Evolutionary conservation across 1,140 invertebrate genomes (phyloP).

Genomic region (Neodiprion lecontei): DNA sequence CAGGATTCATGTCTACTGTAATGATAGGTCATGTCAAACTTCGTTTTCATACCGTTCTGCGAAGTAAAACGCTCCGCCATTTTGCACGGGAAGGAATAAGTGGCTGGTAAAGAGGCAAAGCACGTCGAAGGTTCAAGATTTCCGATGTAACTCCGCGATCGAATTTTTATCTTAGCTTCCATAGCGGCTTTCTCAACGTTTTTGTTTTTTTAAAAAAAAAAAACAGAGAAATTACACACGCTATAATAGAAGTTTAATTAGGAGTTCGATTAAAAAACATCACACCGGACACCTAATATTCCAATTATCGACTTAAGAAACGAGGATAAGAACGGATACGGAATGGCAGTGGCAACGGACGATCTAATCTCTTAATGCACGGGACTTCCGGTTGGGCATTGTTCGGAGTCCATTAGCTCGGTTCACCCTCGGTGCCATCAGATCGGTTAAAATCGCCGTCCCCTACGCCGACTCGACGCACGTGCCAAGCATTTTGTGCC

Average conservation of each 20-base stretch:
- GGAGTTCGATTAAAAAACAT: not conserved
- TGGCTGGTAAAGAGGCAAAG: not conserved
- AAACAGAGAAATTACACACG: too few relatives aligned
- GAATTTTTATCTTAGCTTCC: not conserved
- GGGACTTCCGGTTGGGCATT: not conserved
- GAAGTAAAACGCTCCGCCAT: not conserved
- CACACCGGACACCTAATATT: not conserved
- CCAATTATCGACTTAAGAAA: not conserved
- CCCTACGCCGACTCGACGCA: slow-evolving; percentile 28
- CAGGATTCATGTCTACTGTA: too few relatives aligned
- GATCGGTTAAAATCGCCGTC: slow-evolving; percentile 6
- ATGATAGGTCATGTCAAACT: too few relatives aligned
- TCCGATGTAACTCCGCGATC: not conserved
- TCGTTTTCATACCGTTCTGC: not conserved
- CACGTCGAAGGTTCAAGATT: not conserved
- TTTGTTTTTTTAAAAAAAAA: not conserved
- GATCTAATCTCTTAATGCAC: slow-evolving; percentile 2
- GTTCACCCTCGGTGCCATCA: not conserved
- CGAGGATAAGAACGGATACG: not conserved
- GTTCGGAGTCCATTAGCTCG: slow-evolving; percentile 1
- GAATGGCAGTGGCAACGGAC: not conserved
- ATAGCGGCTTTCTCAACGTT: not conserved
- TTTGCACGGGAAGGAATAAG: not conserved
- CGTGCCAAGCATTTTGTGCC: slow-evolving; percentile 50
- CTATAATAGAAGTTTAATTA: not conserved